Conservation (phyloP, 2,888 invertebrate genomes). For the Aphidoletes aphidimyza region DNA sequence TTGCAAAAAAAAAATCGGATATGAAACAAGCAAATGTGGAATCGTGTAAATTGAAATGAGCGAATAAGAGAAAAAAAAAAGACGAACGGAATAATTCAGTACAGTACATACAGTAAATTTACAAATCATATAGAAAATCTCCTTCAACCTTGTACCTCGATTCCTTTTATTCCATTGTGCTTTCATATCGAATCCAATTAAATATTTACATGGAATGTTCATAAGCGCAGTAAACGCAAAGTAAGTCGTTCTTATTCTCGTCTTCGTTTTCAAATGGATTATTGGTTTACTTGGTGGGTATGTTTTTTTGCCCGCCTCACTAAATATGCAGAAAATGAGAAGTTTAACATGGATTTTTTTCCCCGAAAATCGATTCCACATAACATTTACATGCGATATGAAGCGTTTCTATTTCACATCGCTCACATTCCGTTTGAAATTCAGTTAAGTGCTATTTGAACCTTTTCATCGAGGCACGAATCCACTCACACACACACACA, state of each 20-base stretch:
- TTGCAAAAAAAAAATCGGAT: not conserved
- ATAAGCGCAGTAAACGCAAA: conserved; percentile 23
- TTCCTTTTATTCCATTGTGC: not conserved
- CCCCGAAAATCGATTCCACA: not conserved
- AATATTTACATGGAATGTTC: conserved; percentile 40
- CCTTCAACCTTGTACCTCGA: not conserved
- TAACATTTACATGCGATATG: conserved; percentile 6
- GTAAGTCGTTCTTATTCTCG: not conserved
- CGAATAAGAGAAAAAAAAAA: not conserved
- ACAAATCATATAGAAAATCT: not conserved
- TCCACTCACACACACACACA: not conserved
- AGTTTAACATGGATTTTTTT: not conserved
- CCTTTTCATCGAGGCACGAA: not conserved
- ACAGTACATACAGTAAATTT: not conserved
- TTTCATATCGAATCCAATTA: conserved; percentile 14
- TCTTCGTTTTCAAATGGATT: not conserved
- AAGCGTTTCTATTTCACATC: not conserved
- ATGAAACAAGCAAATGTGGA: not conserved
- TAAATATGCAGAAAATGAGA: conserved; percentile 21
- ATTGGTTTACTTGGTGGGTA: not conserved
- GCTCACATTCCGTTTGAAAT: not conserved
- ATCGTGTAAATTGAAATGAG: not conserved
- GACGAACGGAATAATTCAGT: not conserved
- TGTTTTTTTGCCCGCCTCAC: not conserved
- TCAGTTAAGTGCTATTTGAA: not conserved